phyloP scores from a whole-genome alignment of 2,113 vertebrate genomes.

The Pontoporia blainvillei region DNA sequence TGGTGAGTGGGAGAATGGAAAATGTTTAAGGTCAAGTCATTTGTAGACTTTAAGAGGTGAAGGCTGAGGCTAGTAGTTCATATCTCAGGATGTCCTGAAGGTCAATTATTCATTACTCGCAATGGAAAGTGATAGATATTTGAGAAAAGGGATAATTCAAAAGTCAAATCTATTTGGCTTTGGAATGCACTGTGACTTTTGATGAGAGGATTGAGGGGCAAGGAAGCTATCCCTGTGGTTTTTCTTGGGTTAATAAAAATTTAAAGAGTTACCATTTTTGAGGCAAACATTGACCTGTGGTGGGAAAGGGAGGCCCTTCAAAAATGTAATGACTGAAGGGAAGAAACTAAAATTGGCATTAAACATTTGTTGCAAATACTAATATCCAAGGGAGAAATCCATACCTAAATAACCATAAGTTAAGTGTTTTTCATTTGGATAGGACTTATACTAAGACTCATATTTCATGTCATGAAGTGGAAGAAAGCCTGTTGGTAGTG shows the following conservation, averaged over 20 bases:
- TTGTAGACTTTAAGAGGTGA: neutral
- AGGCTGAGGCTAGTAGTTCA: neutral
- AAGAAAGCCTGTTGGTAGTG: neutral
- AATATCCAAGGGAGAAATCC: neutral
- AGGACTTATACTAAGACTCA: neutral
- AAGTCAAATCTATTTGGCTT: neutral
- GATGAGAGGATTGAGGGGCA: neutral
- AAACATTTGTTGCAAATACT: neutral
- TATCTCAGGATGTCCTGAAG: neutral
- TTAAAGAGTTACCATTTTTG: neutral
- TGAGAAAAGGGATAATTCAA: neutral
- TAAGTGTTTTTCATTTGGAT: neutral
- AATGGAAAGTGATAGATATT: neutral
- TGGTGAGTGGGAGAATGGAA: neutral
- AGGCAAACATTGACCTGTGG: neutral
- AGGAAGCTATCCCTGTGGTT: neutral
- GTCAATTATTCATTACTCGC: neutral
- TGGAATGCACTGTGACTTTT: neutral
- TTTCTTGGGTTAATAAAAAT: slow-evolving; percentile 31
- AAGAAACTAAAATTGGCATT: neutral
- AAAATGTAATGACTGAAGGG: neutral
- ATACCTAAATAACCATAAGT: neutral
- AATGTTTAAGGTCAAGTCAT: neutral
- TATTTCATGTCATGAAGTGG: neutral
- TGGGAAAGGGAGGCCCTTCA: neutral